Evolutionary conservation across 2,888 invertebrate genomes (phyloP).

Genomic region (Acronicta psi): DNA sequence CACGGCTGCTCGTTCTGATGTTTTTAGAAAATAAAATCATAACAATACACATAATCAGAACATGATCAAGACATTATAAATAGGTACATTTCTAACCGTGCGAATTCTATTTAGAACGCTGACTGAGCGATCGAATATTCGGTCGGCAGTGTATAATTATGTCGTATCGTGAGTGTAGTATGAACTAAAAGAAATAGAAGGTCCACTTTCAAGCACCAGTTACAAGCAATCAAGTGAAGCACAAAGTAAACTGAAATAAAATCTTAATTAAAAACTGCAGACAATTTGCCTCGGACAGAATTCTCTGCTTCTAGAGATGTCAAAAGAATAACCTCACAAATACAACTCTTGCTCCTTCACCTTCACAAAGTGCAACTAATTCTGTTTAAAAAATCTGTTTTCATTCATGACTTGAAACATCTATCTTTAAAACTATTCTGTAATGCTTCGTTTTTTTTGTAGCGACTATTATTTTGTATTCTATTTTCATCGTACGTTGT

Average conservation of each 20-base stretch:
- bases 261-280: too few relatives aligned
- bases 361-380: too few relatives aligned
- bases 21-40: neutral
- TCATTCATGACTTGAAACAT: neutral
- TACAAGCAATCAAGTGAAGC: neutral
- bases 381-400: neutral
- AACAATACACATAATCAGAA: constrained; percentile 33
- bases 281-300: too few relatives aligned
- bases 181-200: constrained; percentile 26
- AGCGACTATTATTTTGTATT: neutral
- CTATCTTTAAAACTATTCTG: too few relatives aligned
- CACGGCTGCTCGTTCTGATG: neutral
- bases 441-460: neutral
- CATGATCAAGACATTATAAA: constrained; percentile 43
- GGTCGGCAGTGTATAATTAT: constrained; percentile 45
- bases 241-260: too few relatives aligned
- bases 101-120: constrained; percentile 55
- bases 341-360: too few relatives aligned
- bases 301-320: too few relatives aligned
- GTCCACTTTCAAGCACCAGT: neutral
- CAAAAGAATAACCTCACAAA: too few relatives aligned
- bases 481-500: neutral
- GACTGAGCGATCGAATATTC: constrained; percentile 57
- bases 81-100: constrained; percentile 41
- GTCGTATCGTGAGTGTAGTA: constrained; percentile 29